Conservation (phyloP, 2,797 vertebrate genomes). For the Momotus momota region DNA sequence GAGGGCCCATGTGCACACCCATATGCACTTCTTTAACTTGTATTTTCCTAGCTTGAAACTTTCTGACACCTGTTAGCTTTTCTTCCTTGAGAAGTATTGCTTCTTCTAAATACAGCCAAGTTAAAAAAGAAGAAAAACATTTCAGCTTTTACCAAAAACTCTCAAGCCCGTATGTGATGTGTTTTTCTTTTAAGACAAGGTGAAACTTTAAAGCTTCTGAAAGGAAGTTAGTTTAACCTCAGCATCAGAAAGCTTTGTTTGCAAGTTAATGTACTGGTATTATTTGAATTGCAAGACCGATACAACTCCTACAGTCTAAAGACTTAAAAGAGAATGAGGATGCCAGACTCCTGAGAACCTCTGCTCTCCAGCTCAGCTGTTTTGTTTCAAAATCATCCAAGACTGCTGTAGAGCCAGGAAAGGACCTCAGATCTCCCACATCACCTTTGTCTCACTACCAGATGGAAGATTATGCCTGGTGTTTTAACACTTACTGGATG, state of each 20-base stretch:
- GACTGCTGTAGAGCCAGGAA: background rate
- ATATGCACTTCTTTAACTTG: background rate
- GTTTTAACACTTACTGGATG: background rate
- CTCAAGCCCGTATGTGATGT: background rate
- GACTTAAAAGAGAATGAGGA: background rate
- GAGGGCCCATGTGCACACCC: background rate
- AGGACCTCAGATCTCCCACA: background rate
- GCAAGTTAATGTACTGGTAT: background rate
- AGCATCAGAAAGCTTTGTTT: constrained; percentile 48
- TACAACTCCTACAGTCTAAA: background rate
- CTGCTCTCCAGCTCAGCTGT: constrained; percentile 5
- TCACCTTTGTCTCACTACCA: background rate
- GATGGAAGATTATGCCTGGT: background rate
- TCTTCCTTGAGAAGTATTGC: background rate
- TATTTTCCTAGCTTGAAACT: background rate
- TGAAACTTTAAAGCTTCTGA: constrained; percentile 42
- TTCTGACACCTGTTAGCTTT: background rate
- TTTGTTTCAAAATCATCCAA: constrained; percentile 31
- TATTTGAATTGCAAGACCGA: constrained; percentile 26
- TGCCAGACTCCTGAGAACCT: background rate
- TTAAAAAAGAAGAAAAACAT: background rate
- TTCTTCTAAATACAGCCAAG: background rate
- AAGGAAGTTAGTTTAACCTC: constrained; percentile 58
- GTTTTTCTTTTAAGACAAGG: constrained; percentile 4
- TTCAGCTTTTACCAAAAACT: background rate